Evolutionary conservation across 2,888 invertebrate genomes (phyloP).

Genomic region (Erebia ligea): DNA sequence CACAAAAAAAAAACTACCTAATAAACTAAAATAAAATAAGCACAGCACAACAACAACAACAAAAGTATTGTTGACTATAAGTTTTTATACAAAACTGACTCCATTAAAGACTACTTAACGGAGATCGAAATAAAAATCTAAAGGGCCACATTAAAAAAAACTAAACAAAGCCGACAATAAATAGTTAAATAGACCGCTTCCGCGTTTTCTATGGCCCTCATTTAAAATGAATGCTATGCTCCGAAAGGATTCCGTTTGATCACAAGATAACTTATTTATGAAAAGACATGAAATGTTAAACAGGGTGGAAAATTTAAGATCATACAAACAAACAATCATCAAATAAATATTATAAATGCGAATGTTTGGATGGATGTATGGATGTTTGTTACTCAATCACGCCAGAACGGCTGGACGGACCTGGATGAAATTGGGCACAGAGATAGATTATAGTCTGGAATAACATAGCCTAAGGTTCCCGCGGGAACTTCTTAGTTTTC

Average conservation of each 20-base stretch:
- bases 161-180: constrained; percentile 9
- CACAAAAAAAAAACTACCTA: neutral
- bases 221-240: constrained; percentile 69
- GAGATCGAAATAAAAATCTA: neutral
- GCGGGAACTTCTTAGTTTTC: too few species aligned
- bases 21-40: neutral
- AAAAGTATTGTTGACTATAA: neutral
- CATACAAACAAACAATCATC: too few species aligned
- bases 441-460: too few species aligned
- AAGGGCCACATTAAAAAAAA: neutral
- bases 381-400: too few species aligned
- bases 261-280: constrained; percentile 58
- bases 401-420: too few species aligned
- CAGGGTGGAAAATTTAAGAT: too few species aligned
- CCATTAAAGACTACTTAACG: neutral
- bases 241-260: constrained; percentile 68
- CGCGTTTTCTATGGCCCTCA: constrained; percentile 67
- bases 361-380: too few species aligned
- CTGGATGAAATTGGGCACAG: too few species aligned
- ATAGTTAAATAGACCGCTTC: constrained; percentile 44
- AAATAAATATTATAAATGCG: too few species aligned
- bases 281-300: too few species aligned
- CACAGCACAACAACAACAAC: neutral
- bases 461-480: too few species aligned
- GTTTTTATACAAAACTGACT: neutral